Evolutionary conservation across 2,888 invertebrate genomes (phyloP).

Genomic region (Enchytraeus crypticus): DNA sequence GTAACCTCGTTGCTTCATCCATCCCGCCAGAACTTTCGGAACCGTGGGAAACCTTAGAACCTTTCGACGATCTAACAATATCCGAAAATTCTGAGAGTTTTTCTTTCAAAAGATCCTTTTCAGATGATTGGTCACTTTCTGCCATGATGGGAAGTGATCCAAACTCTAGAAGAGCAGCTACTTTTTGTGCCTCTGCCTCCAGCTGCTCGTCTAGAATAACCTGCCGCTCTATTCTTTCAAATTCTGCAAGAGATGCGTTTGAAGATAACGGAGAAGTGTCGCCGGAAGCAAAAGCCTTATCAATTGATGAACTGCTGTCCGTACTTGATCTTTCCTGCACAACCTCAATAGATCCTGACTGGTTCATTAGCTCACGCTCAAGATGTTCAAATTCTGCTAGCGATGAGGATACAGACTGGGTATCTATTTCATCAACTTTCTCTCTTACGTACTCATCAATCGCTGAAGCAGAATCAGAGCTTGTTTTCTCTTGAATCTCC

Average conservation of each 20-base stretch:
- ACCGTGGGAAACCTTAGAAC: not conserved
- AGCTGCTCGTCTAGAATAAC: conserved; percentile 42
- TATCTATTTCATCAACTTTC: conserved; percentile 54
- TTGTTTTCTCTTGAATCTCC: conserved; percentile 24
- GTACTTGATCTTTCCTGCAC: not conserved
- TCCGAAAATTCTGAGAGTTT: conserved; percentile 5
- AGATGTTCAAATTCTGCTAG: conserved; percentile 71
- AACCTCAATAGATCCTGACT: conserved; percentile 22
- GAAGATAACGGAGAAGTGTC: conserved; percentile 30
- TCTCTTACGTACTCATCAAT: not conserved
- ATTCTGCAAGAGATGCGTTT: conserved; percentile 42
- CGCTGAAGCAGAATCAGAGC: conserved; percentile 15
- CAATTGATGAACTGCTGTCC: conserved; percentile 14
- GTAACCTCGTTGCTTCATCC: conserved; percentile 8
- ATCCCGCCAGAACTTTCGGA: not conserved
- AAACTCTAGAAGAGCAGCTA: conserved; percentile 43
- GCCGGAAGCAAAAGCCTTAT: not conserved
- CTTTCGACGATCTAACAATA: not conserved
- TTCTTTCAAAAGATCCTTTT: conserved; percentile 15
- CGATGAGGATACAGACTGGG: conserved; percentile 75
- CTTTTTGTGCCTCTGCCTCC: conserved; percentile 46
- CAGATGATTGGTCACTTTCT: conserved; percentile 22
- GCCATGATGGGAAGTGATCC: conserved; percentile 34
- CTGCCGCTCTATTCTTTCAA: conserved; percentile 42
- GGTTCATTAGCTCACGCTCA: conserved; percentile 13